Evolutionary conservation across 2,797 vertebrate species (phyloP), one percentile per base, ranked within the genome.

Genomic region (Myiothlypis coronata): DNA sequence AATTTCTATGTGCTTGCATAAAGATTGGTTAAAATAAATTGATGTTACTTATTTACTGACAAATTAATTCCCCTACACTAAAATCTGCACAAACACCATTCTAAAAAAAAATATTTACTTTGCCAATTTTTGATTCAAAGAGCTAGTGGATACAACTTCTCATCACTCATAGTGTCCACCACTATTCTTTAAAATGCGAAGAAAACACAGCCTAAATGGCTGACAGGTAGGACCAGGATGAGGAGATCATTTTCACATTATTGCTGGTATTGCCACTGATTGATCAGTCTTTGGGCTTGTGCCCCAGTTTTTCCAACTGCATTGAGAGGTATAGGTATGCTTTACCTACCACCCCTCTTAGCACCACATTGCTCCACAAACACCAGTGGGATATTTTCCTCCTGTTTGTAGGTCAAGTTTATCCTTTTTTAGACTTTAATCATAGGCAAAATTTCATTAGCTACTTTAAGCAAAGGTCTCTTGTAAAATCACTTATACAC

Each of bases 71-170:
- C 56, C 39, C 61, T 61, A 47, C 39, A 81, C 28, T 55, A 85
- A 92, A 90, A 89, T 56, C 61, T 78, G 61, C 32, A 72, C 30
- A 72, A 76, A 75, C 23, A 35, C 6, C 74, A 28, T 24, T 93
- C 70, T 94, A 71, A 71, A 92, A 92, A 18, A 87, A 85, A 95
- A 72, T 18, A 72, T 37, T 47, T 89, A 68, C 24, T 69, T 91
- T 56, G 59, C 22, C 41, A 86, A 32, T 44, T 81, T 91, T 41
- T 92, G 71, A 83, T 83, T 92, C 80, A 63, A 92, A 89, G 59
- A 79, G 47, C 80, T 81, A 61, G 30, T 3, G 3, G 39, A 89
- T 27, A 76, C 27, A 87, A 56, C 32, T 87, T 60, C 60, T 91
- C 69, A 89, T 53, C 17, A 32, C 70, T 70, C 37, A 16, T 12